phyloP scores from a whole-genome alignment of 2,113 vertebrate species.

The Chauna torquata region DNA sequence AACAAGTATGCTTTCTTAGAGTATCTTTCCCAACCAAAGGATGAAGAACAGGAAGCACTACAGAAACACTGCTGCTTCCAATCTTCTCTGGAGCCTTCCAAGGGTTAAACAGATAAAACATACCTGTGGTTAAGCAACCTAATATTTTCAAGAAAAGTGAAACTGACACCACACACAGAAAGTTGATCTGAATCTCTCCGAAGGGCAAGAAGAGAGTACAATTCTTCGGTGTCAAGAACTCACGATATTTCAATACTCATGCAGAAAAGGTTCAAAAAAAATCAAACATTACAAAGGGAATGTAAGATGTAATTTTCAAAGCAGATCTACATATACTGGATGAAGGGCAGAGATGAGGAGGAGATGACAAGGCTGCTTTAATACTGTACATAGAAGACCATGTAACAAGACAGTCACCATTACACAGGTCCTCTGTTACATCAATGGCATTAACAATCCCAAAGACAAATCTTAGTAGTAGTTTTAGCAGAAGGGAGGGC shows the following conservation, averaged over 20 bases:
- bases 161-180: neutral
- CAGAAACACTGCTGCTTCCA: neutral
- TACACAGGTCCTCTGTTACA: neutral
- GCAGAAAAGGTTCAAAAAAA: neutral
- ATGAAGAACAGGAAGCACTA: neutral
- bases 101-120: neutral
- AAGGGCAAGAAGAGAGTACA: neutral
- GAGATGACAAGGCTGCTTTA: neutral
- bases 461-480: neutral
- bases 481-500: neutral
- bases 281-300: neutral
- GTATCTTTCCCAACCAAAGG: neutral
- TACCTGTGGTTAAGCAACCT: neutral
- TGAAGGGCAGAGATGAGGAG: neutral
- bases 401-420: neutral
- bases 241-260: neutral
- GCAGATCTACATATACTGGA: neutral
- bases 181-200: neutral
- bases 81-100: neutral
- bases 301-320: neutral
- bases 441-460: neutral
- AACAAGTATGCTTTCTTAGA: neutral
- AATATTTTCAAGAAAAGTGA: neutral
- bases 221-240: neutral
- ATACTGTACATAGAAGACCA: neutral